Base-by-base conservation (phyloP, 2,113 vertebrate species). In the Hydropotes inermis region DNA sequence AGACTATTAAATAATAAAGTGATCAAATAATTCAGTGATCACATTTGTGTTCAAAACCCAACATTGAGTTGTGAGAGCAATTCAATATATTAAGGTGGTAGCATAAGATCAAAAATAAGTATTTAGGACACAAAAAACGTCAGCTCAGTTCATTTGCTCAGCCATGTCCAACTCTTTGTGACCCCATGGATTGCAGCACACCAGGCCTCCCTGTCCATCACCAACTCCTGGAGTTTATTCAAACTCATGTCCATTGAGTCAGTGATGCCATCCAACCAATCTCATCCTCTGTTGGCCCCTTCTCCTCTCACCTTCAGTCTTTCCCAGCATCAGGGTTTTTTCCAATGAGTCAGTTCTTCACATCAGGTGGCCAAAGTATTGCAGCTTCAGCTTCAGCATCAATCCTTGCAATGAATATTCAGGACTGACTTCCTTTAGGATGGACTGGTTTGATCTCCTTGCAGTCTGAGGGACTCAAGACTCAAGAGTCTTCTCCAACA, bases 41-140 rank as follows among this genome's bases (percentile, higher is more conserved):
- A 57, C 87, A 76, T 67, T n/a, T 55, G 4, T 60, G 5, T 5
- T 76, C 2, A 78, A 94, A 91, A 47, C 27, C 11, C 47, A 78
- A 82, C 2, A 67, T 7, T 84, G 45, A n/a, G 3, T 28, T 3
- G 50, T 12, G 1, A 87, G 30, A 84, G 14, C 67, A 84, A 87
- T 67, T 90, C 36, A 67, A 8, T 67, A 30, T 36, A 28, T 45
- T 13, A 54, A 91, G 47, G 82, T 1, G 0, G 67, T n/a, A 58
- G 92, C 15, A 55, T 86, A 54, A 70, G 60, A 96, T 64, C 3
- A 61, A 87, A 39, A 43, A 54, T 50, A 91, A 83, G 16, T 67
- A 81, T 82, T 55, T 87, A 87, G 15, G 61, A 28, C 52, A 93
- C 43, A 13, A 84, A 91, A 94, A 60, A 82, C 7, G 4, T 36